Percentiles rank a stretch among this genome's conserved stretches.
Evolutionary conservation across 2,888 invertebrate species (phyloP).

Genomic region (Athalia rosae): DNA sequence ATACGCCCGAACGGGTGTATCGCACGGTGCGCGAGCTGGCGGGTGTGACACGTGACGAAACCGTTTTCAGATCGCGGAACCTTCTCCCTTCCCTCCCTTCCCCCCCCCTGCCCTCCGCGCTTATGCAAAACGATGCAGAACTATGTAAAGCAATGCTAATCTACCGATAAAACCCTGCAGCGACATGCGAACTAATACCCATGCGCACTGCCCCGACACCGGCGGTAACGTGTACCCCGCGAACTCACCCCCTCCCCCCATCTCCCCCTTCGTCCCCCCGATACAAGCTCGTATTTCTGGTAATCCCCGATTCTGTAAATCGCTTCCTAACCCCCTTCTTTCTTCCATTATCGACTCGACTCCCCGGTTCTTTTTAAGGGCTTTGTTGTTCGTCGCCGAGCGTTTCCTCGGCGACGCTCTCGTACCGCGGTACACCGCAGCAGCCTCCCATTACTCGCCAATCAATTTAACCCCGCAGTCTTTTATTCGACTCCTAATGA

Average conservation of each 20-base stretch:
- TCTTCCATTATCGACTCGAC: conserved; percentile 9
- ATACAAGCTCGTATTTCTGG: conserved; percentile 24
- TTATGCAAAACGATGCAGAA: conserved; percentile 68
- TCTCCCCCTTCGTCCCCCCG: too few relatives aligned
- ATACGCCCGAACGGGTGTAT: conserved; percentile 17
- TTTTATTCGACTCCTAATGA: conserved; percentile 30
- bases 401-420: neutral
- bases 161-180: conserved; percentile 68
- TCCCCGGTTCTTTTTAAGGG: conserved; percentile 1
- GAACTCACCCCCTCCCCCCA: too few relatives aligned
- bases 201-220: neutral
- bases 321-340: conserved; percentile 31
- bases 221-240: conserved; percentile 4
- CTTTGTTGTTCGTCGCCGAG: conserved; percentile 28
- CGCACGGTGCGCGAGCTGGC: neutral
- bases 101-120: too few relatives aligned
- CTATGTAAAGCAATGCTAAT: conserved; percentile 72
- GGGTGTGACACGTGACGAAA: conserved; percentile 26
- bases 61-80: conserved; percentile 32
- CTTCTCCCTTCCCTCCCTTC: too few relatives aligned
- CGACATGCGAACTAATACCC: conserved; percentile 59
- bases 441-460: conserved; percentile 4
- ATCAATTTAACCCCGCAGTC: conserved; percentile 1
- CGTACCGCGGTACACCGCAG: neutral
- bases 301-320: conserved; percentile 12